These are phyloP conservation scores for Mionectes olivaceus DNA, from an alignment of 2,797 vertebrate genomes.

Conservation along the genomic window DNA sequence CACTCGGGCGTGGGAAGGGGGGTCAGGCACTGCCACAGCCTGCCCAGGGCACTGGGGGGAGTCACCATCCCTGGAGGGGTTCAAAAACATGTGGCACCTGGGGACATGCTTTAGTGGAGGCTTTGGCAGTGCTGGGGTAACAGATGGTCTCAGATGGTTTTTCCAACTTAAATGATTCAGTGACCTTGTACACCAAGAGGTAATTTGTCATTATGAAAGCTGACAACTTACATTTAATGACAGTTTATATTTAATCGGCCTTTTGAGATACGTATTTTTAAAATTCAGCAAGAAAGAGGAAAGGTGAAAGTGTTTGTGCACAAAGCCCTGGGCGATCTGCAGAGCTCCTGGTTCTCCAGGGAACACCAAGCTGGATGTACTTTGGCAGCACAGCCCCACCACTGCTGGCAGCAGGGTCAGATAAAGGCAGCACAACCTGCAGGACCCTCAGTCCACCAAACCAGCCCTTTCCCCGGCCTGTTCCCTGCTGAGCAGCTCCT, in stretches of 20 bases:
- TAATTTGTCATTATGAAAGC: not conserved
- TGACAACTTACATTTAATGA: not conserved
- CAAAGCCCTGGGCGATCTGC: not conserved
- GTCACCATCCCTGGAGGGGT: not conserved
- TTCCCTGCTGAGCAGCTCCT: not conserved
- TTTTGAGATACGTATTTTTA: not conserved
- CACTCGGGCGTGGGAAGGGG: not conserved
- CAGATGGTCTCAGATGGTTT: not conserved
- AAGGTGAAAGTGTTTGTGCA: not conserved
- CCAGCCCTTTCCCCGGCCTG: not conserved
- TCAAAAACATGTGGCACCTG: not conserved
- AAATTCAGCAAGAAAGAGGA: not conserved
- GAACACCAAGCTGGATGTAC: not conserved
- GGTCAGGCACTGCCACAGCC: not conserved
- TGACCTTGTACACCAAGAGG: not conserved
- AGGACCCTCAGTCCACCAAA: not conserved
- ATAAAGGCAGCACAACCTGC: not conserved
- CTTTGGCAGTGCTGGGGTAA: not conserved
- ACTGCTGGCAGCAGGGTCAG: rapidly evolving
- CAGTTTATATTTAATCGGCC: not conserved
- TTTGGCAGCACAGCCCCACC: rapidly evolving
- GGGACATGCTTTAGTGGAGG: not conserved
- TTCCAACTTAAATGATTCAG: not conserved
- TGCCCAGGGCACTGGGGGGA: not conserved
- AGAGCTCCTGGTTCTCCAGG: not conserved